Base-by-base conservation (phyloP, 2,888 invertebrate genomes). In the Orchesella flavescens region DNA sequence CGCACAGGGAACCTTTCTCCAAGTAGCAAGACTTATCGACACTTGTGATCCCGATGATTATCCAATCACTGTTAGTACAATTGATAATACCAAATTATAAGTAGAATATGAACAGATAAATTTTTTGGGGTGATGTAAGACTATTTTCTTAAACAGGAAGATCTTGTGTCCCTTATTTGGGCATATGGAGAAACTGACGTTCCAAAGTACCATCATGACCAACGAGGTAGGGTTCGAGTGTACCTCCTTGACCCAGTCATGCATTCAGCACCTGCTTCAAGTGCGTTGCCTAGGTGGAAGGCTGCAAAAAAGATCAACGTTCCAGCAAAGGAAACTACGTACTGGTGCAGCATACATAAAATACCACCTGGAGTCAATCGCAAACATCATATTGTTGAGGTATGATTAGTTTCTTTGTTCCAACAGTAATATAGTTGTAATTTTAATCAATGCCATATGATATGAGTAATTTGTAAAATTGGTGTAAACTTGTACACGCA, bases 11-110 rank as follows among this genome's bases (percentile, higher is more conserved):
- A 83, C 83, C 17, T 12, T 43, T 4, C 21, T 81, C 1, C 63
- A 65, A 19, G 9, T 81, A 24, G 59, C 81, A 1, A 71, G 83
- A 65, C 53, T 55, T 1, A 43, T 83, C 57, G 83, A 83, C 49
- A 76, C 83, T 13, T 83, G 83, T 34, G 83, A 83, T 43, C 57
- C 76, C 0, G 17, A 71, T 0, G 83, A 83, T 19, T 83, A 76
- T 57, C 83, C 83, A 5, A 72, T 83, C 17, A 83, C 83, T 12
- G 83, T 82, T 71, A 78, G 46, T 63, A 63, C 10, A 34, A 65
- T 34, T 15, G n/a, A 21, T 34, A 69, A 43, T 49, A 69, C n/a
- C n/a, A n/a, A n/a, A n/a, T n/a, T n/a, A n/a, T n/a, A n/a, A n/a
- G n/a, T n/a, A n/a, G n/a, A 34, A 34, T 34, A 7, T 34, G 34